phyloP scores from a whole-genome alignment of 1,140 invertebrate species.

The Drosophila fuyamai region DNA sequence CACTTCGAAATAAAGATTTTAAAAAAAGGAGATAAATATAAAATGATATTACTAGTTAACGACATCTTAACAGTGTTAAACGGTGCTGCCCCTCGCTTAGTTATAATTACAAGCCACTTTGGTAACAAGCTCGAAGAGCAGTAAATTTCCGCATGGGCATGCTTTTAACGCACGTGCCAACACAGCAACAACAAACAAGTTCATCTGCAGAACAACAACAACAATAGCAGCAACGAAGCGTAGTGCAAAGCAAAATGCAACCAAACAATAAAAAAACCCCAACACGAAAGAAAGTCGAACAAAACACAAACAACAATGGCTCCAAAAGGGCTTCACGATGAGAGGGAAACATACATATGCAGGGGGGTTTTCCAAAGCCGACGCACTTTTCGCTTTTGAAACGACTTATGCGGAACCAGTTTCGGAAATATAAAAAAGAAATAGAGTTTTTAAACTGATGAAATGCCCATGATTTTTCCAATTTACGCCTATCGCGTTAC shows the following conservation, averaged over 20 bases:
- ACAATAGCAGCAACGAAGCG: conserved; percentile 38
- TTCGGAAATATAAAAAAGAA: conserved; percentile 20
- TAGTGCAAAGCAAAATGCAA: conserved; percentile 50
- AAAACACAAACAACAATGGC: conserved; percentile 46
- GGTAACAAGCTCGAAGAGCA: background rate
- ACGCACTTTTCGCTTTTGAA: conserved; percentile 76
- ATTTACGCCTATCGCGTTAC: conserved; percentile 52
- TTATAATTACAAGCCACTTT: conserved; percentile 4
- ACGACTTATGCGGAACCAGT: conserved; percentile 65
- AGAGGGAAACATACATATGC: background rate
- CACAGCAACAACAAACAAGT: conserved; percentile 20
- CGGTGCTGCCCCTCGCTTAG: too few relatives aligned
- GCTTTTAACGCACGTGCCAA: conserved; percentile 58
- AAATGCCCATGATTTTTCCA: conserved; percentile 68
- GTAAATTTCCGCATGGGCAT: conserved; percentile 62
- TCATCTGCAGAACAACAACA: conserved; percentile 24
- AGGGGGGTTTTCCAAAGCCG: conserved; percentile 26
- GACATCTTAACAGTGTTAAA: background rate
- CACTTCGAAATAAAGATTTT: too few relatives aligned
- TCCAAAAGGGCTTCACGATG: conserved; percentile 17
- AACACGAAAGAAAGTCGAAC: conserved; percentile 61
- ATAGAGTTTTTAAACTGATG: conserved; percentile 52
- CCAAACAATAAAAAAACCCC: conserved; percentile 36
- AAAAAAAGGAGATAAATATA: background rate
- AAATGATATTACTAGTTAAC: too few relatives aligned